Evolutionary conservation across 2,113 vertebrate species (phyloP).

Genomic region (Chloropsis cyanopogon): DNA sequence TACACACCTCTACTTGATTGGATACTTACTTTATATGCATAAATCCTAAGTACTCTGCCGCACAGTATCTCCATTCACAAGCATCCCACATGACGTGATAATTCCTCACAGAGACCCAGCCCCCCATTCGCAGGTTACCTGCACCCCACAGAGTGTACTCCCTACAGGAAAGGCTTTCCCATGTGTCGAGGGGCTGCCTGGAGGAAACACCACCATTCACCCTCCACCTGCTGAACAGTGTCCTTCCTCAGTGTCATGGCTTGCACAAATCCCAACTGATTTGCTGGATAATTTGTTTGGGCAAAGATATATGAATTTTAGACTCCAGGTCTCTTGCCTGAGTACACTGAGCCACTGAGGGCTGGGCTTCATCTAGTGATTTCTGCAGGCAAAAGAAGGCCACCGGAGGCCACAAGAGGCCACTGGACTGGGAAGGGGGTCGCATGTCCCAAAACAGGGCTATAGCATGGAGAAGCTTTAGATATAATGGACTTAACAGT

Average conservation of each 20-base stretch:
- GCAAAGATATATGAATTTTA: not conserved
- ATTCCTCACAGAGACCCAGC: not conserved
- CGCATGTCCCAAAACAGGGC: not conserved
- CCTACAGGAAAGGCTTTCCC: not conserved
- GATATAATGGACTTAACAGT: not conserved
- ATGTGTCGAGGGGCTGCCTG: fast-evolving
- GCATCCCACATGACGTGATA: not conserved
- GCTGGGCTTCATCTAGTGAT: not conserved
- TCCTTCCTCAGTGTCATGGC: not conserved
- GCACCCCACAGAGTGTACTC: not conserved
- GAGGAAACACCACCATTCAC: not conserved
- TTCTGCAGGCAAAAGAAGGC: not conserved
- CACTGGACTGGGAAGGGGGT: not conserved
- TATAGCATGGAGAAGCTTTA: not conserved
- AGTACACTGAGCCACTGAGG: not conserved
- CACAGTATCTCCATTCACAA: not conserved
- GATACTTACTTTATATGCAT: not conserved
- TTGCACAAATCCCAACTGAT: not conserved
- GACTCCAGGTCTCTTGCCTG: not conserved
- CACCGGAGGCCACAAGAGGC: no score
- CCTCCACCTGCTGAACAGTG: not conserved
- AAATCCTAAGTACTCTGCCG: not conserved
- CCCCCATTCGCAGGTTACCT: not conserved
- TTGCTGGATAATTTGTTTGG: not conserved
- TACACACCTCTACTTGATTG: not conserved